Conservation (phyloP, 2,797 vertebrate species). For the Danio kyathit region DNA sequence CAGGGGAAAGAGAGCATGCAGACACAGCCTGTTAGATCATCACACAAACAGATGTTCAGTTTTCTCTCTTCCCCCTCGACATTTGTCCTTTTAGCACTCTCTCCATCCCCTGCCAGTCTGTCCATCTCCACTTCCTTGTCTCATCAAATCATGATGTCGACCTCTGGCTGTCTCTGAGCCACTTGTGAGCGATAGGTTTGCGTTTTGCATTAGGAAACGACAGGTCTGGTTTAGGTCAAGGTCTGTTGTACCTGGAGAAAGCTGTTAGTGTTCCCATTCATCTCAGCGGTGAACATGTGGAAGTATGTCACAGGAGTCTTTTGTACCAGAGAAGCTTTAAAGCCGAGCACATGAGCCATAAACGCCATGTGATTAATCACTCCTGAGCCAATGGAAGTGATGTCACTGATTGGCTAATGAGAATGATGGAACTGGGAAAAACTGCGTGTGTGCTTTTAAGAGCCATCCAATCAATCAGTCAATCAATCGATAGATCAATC, state of each 20-base stretch:
- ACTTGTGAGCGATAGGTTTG: not conserved
- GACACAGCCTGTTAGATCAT: conserved; percentile 57
- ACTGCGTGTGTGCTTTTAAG: not conserved
- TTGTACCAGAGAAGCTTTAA: not conserved
- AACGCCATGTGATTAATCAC: conserved; percentile 27
- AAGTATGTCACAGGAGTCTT: not conserved
- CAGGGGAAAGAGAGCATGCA: conserved; percentile 61
- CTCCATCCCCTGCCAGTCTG: conserved; percentile 31
- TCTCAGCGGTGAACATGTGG: not conserved
- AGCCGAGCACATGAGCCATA: conserved; percentile 7
- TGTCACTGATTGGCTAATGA: not conserved
- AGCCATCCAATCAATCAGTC: not conserved
- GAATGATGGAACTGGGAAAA: not conserved
- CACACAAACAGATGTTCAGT: conserved; percentile 63
- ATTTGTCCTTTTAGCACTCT: conserved; percentile 35
- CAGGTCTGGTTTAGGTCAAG: conserved; percentile 13
- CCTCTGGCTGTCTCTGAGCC: not conserved
- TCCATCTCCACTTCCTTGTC: conserved; percentile 17
- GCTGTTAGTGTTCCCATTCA: not conserved
- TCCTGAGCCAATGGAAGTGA: not conserved
- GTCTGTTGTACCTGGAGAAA: not conserved
- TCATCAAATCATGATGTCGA: not conserved
- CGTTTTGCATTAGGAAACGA: not conserved
- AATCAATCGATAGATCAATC: not conserved
- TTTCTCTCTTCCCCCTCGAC: conserved; percentile 38